Evolutionary conservation across 1,140 invertebrate species (phyloP).

Genomic region (Anastrepha ludens): DNA sequence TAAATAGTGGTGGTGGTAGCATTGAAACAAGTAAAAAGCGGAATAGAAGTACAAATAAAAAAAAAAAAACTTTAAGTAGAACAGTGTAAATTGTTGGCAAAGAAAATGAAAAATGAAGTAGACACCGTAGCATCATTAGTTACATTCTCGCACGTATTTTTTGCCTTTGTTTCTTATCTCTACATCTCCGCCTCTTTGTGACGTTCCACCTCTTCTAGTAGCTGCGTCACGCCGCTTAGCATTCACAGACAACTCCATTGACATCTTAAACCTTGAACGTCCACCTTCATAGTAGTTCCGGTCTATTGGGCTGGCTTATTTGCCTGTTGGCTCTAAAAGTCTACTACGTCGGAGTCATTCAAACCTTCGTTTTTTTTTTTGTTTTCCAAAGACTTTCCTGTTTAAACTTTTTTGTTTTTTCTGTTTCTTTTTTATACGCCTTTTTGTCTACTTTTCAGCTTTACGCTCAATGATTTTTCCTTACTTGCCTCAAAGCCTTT

Average conservation of each 20-base stretch:
- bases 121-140: constrained; percentile 18
- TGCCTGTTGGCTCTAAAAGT: neutral
- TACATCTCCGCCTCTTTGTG: neutral
- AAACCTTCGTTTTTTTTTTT: neutral
- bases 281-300: constrained; percentile 8
- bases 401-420: neutral
- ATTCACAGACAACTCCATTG: neutral
- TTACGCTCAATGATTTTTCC: neutral
- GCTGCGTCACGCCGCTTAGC: neutral
- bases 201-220: neutral
- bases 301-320: neutral
- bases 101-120: constrained; percentile 34
- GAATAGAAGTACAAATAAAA: neutral
- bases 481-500: neutral
- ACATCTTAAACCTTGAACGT: constrained; percentile 41
- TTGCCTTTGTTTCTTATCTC: neutral
- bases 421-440: neutral
- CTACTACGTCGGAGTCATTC: neutral
- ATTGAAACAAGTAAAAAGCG: neutral
- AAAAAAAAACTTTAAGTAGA: neutral
- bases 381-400: neutral
- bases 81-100: constrained; percentile 2
- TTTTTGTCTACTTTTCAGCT: neutral
- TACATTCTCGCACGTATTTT: neutral
- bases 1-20: neutral